Percentiles rank a stretch among this genome's conserved stretches.
Conservation (phyloP, 2,797 vertebrate species). For the Sphenodon punctatus region DNA sequence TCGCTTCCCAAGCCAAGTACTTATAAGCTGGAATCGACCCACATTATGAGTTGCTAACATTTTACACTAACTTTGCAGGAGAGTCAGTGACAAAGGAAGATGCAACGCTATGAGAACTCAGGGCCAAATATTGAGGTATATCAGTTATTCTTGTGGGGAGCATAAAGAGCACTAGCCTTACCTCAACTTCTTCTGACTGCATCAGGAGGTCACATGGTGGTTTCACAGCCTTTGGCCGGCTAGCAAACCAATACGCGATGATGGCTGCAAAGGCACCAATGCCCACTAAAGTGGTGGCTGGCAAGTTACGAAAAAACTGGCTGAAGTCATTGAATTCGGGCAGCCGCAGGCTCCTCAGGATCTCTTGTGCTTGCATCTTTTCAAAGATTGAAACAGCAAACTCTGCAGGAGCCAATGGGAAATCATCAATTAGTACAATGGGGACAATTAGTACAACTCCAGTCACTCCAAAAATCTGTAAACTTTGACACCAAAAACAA, state of each 20-base stretch:
- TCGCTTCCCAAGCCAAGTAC: no score
- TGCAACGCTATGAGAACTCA: accelerated
- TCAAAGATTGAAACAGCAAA: conserved; percentile 88
- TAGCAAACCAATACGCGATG: conserved; percentile 92
- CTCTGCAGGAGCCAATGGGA: conserved; percentile 77
- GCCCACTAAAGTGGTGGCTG: conserved; percentile 89
- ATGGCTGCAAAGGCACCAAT: conserved; percentile 89
- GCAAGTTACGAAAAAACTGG: conserved; percentile 88
- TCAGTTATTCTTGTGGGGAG: not conserved
- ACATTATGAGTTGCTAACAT: not conserved
- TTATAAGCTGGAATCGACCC: no score
- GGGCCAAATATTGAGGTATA: not conserved
- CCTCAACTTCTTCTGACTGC: conserved; percentile 91
- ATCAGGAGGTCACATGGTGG: conserved; percentile 89
- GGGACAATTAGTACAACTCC: not conserved
- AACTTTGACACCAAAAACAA: not conserved
- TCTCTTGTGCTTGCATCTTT: conserved; percentile 95
- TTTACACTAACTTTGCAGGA: not conserved
- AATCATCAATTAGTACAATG: not conserved
- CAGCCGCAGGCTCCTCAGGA: conserved; percentile 86
- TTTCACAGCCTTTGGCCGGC: conserved; percentile 86
- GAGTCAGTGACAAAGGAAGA: not conserved
- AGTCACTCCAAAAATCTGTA: not conserved
- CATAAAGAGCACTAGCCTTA: conserved; percentile 44
- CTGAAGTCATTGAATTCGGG: conserved; percentile 89